These are phyloP conservation scores for Rhabditoides inermis DNA, from an alignment of 2,888 invertebrate genomes.

Conservation along the genomic window DNA sequence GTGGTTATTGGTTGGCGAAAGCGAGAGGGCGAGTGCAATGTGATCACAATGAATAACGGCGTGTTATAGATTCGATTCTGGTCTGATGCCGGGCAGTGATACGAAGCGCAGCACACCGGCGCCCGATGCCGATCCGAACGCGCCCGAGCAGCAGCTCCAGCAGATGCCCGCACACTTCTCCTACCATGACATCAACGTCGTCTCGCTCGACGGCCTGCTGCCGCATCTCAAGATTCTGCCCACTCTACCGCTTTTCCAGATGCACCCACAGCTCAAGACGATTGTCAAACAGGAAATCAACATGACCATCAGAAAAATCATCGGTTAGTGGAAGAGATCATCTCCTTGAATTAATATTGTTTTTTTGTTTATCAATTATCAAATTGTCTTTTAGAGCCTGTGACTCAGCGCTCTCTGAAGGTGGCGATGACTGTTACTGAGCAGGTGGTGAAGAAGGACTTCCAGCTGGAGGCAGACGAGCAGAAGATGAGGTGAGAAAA, in stretches of 20 bases:
- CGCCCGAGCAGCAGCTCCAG: no score
- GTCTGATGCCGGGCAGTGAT: no score
- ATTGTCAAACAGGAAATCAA: slow-evolving; percentile 81
- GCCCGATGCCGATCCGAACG: no score
- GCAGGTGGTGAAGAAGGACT: slow-evolving; percentile 87
- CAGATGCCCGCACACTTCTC: slow-evolving; percentile 73
- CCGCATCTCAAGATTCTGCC: slow-evolving; percentile 37
- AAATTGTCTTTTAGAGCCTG: slow-evolving; percentile 64
- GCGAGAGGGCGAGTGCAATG: no score
- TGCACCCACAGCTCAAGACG: slow-evolving; percentile 79
- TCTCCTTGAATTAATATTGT: not conserved
- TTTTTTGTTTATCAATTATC: no score
- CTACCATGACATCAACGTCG: slow-evolving; percentile 77
- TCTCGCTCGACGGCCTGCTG: slow-evolving; percentile 50
- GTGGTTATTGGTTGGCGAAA: no score
- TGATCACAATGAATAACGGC: no score
- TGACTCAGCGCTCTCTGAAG: slow-evolving; percentile 89
- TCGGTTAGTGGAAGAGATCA: slow-evolving; percentile 55
- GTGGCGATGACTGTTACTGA: slow-evolving; percentile 93
- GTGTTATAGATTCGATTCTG: no score
- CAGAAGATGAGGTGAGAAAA: slow-evolving; percentile 77
- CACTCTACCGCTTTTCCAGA: slow-evolving; percentile 66
- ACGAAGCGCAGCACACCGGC: no score
- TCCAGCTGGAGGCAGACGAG: slow-evolving; percentile 90
- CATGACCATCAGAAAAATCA: slow-evolving; percentile 88